Evolutionary conservation across 2,888 invertebrate genomes (phyloP), one percentile per base, ranked within the genome.

Genomic region (Lepidonotus clava): DNA sequence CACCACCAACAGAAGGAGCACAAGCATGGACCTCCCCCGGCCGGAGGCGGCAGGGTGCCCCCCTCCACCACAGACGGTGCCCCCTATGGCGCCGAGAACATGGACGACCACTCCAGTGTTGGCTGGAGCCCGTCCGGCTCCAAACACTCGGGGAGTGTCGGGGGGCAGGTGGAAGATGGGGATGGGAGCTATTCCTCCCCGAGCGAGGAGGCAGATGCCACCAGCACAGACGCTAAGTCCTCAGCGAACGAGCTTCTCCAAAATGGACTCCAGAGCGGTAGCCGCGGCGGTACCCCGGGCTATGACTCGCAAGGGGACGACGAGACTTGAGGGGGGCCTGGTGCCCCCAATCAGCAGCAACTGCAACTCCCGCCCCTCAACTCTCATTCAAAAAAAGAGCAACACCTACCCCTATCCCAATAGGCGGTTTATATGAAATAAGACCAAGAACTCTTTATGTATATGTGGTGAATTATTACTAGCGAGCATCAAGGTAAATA

Each of bases 121-220:
- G 77, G 77, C 61, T 86, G 86, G 86, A 86, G 86, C 51, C 86
- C 86, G 28, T 51, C 71, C 8, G 41, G 34, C 56, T 76, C 86
- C 11, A 84, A 84, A 46, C 86, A 61, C 40, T 53, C 61, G 14
- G 38, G 32, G 24, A 46, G 85, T 41, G 40, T 36, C 40, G 85
- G 21, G 71, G 76, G 71, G 41, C 41, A 67, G n/a, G 66, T 46
- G 32, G 85, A 67, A 71, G 67, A 71, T 61, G 53, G 21, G 53
- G 85, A 85, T 38, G 80, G 28, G 14, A 80, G 51, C 40, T 83
- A n/a, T n/a, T 76, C 66, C 18, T 71, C 61, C 18, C 36, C 34
- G 5, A 66, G 46, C 46, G 46, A 46, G 38, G n/a, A n/a, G 41
- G 61, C 61, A 11, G 66, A 32, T 32, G 85, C 32, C 67, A 21